Evolutionary conservation across 2,888 invertebrate species (phyloP), one percentile per base, ranked within the genome.

Genomic region (Lamproptera curius): DNA sequence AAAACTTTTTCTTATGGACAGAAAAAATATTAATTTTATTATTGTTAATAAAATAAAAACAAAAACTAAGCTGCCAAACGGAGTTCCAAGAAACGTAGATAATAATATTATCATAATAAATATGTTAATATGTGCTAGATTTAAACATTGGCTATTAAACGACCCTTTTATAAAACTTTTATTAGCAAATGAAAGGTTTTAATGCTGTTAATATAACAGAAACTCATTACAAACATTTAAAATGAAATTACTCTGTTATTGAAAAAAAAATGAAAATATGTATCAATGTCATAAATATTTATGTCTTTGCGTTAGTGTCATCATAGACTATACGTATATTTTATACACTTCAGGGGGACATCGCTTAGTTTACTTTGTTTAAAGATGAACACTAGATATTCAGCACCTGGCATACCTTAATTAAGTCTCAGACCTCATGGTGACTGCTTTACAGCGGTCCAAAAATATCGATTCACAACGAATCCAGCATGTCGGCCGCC

Each of bases 401-500:
- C 65, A 74, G 66, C 68, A 76, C 77, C 73, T 76, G 69, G 63
- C 82, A 51, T 85, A 87, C 86, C 85, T 85, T 84, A 79, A 84
- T 70, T 82, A 73, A 76, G 76, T 70, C 76, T 73, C 65, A 73
- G 77, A 80, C 75, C 76, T 77, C 87, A 85, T 85, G 78, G 73
- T 84, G 77, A 81, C 73, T 68, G 76, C 76, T 80, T 67, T 70
- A 76, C 72, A 83, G 72, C 73, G 86, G 73, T 84, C 84, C 84
- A 81, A 49, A 85, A 85, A 80, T 87, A 87, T 86, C 84, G 87
- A 87, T 86, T 87, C 85, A 85, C 81, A 70, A 76, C 77, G 80
- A 83, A 83, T 79, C 80, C 84, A 83, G 85, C 86, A 86, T 86
- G 85, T 83, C 85, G 83, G 80, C 78, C 82, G 82, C 82, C 84